Evolutionary conservation across 2,888 invertebrate genomes (phyloP).

Genomic region (Dendrolimus pini): DNA sequence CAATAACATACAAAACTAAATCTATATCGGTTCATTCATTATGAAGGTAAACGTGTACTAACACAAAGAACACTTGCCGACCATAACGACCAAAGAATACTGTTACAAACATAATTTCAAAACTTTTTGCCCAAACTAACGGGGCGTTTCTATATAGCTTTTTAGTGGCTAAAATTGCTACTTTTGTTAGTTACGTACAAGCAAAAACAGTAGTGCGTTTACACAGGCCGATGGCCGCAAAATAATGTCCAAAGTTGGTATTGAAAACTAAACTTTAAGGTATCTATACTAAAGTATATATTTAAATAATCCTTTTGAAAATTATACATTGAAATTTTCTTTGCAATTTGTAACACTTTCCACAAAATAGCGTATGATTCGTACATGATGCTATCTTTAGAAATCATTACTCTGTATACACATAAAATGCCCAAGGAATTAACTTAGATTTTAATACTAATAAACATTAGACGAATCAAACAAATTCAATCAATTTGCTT

Average conservation of each 20-base stretch:
- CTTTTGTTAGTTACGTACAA: constrained; percentile 25
- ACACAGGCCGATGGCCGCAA: constrained; percentile 22
- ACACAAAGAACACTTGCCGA: constrained; percentile 6
- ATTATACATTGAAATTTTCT: constrained; percentile 2
- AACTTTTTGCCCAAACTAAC: constrained; percentile 33
- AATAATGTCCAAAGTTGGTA: constrained; percentile 11
- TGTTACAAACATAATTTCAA: constrained; percentile 13
- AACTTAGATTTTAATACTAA: too few species aligned
- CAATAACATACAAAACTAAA: too few species aligned
- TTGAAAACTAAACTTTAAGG: constrained; percentile 11
- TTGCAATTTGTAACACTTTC: constrained; percentile 10
- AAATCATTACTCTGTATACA: too few species aligned
- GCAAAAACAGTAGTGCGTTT: constrained; percentile 29
- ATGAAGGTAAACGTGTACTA: too few species aligned
- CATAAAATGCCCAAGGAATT: too few species aligned
- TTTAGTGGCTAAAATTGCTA: constrained; percentile 23
- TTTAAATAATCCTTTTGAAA: neutral
- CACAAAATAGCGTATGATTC: neutral
- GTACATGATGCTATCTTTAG: neutral
- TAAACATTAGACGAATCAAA: too few species aligned
- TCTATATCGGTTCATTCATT: too few species aligned
- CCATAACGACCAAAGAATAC: constrained; percentile 13
- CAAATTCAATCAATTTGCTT: too few species aligned
- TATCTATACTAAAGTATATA: constrained; percentile 4
- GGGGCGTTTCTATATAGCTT: constrained; percentile 30